A percentile compares a stretch with the other conserved stretches of the same genome.
phyloP scores from a whole-genome alignment of 1,140 invertebrate genomes.

The Chironomus tepperi region DNA sequence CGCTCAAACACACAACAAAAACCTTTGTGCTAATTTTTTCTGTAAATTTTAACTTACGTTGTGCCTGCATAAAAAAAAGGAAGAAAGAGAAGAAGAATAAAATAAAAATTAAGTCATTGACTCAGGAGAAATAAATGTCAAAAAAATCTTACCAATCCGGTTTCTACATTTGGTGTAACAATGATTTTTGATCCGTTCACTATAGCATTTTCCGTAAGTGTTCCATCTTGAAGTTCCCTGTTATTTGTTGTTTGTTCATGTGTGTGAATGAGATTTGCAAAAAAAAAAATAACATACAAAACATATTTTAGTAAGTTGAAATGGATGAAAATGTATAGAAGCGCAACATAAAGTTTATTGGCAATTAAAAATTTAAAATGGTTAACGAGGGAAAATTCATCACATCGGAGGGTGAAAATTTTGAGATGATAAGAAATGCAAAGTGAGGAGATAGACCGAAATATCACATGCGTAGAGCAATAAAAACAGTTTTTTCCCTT shows the following conservation, averaged over 20 bases:
- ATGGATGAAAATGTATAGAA: conserved; percentile 17
- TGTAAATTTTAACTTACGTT: not conserved
- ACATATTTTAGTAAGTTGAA: conserved; percentile 30
- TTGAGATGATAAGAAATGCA: not conserved
- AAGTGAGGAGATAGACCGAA: not conserved
- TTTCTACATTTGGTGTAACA: conserved; percentile 86
- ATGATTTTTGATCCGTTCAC: conserved; percentile 80
- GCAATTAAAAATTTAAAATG: conserved; percentile 24
- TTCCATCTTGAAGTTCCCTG: conserved; percentile 81
- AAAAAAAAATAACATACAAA: conserved; percentile 41
- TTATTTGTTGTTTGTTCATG: too few species aligned
- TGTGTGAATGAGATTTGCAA: too few species aligned
- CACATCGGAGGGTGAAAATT: not conserved
- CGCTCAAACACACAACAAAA: not conserved
- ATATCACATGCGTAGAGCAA: too few species aligned
- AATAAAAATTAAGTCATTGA: not conserved
- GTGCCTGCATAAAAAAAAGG: not conserved
- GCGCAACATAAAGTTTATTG: not conserved
- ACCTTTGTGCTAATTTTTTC: not conserved
- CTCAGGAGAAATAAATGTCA: not conserved
- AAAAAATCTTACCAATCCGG: conserved; percentile 74
- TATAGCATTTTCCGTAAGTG: conserved; percentile 74
- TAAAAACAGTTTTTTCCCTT: too few species aligned
- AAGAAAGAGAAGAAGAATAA: not conserved
- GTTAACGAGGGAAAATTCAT: not conserved